phyloP scores from a whole-genome alignment of 2,888 invertebrate species.

The Pomacea canaliculata region DNA sequence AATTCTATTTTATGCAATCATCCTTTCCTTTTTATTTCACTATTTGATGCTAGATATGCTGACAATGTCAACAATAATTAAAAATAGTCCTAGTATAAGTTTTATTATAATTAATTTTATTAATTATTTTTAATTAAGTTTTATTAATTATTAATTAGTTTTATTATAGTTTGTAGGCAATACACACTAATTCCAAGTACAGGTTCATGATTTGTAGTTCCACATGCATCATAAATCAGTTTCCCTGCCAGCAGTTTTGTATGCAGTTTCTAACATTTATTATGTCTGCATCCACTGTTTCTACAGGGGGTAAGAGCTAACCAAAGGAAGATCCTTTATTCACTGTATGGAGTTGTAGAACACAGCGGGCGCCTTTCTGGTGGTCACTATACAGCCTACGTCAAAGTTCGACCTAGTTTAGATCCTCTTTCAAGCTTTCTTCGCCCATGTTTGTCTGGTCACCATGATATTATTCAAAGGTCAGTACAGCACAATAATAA shows the following conservation, averaged over 20 bases:
- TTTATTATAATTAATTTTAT: no score
- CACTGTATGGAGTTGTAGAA: conserved; percentile 94
- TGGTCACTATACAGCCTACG: conserved; percentile 93
- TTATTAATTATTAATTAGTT: no score
- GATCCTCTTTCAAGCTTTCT: conserved; percentile 52
- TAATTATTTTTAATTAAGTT: no score
- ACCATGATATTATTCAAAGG: conserved; percentile 50
- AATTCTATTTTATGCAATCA: no score
- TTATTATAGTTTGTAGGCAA: neutral
- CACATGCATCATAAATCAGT: neutral
- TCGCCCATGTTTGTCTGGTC: conserved; percentile 41
- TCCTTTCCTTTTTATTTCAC: no score
- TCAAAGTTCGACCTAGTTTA: conserved; percentile 78
- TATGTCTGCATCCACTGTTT: no score
- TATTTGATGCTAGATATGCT: no score
- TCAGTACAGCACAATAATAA: conserved; percentile 9
- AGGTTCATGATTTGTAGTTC: neutral
- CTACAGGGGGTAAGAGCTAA: conserved; percentile 69
- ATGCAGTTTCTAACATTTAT: no score
- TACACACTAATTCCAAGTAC: neutral
- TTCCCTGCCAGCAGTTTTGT: neutral
- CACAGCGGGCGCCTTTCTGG: conserved; percentile 93
- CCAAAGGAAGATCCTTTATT: conserved; percentile 82
- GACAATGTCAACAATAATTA: no score
- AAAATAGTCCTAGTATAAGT: no score